Evolutionary conservation across 64 coral and sea anemone genomes (phyloP), one percentile per base, ranked within the genome.

Genomic region (Astreopora myriophthalma): DNA sequence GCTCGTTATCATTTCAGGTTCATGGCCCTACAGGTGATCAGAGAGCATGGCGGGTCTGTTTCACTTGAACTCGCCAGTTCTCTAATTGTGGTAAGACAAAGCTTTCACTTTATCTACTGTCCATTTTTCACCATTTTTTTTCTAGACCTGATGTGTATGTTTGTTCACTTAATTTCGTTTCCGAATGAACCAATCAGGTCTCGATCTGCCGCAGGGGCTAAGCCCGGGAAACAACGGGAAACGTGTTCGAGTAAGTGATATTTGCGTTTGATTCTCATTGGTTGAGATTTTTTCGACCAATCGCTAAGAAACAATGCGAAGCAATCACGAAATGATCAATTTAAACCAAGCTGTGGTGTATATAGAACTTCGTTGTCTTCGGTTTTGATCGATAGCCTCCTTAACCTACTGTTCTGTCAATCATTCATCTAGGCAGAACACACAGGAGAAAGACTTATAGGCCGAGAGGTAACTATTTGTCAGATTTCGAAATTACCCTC

Each of bases 71-170:
- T 90, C 14, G 89, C 93, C 34, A 93, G 74, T 80, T 55, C 87
- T 38, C 75, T 96, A 58, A 89, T 96, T 93, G 91, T 93, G 87
- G 95, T 96, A 79, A 96, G 94, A 10, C 20, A 30, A 71, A 23
- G 14, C 33, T 12, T 33, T 14, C 8, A 26, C 26, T 22, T 28
- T 39, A 87, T 9, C 1, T 6, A 64, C 20, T 24, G 1, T 58
- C 2, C 5, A 58, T 16, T 16, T 58, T 11, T 16, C 13, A 16
- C 10, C 52, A 58, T 11, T 58, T 20, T 58, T 58, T 46, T 11
- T 6, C 11, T 46, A 6, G 5, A 26, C 22, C 61, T 11, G 23
- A 24, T 64, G 23, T 0, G 24, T 26, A 25, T 5, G 4, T 24
- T 64, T 64, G 4, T 58, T 12, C 12, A 14, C 0, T 17, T 16